Evolutionary conservation across 2,888 invertebrate species (phyloP).

Genomic region (Busseola fusca): DNA sequence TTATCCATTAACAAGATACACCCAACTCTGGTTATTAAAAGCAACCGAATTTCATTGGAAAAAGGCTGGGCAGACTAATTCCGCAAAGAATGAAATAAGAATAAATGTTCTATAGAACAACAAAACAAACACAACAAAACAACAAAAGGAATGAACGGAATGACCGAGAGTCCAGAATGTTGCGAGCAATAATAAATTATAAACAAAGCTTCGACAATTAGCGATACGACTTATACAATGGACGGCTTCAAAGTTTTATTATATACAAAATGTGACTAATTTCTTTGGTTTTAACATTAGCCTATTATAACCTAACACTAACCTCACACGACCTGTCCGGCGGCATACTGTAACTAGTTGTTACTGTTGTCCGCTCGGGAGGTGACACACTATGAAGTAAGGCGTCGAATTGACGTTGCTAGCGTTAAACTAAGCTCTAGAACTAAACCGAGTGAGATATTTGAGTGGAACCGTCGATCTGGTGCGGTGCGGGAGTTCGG

Average conservation of each 20-base stretch:
- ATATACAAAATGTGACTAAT: slow-evolving; percentile 58
- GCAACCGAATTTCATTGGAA: too few species aligned
- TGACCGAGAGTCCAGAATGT: neutral
- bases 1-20: neutral
- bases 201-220: slow-evolving; percentile 27
- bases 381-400: slow-evolving; percentile 29
- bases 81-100: slow-evolving; percentile 74
- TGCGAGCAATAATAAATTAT: slow-evolving; percentile 15
- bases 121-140: slow-evolving; percentile 58
- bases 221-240: slow-evolving; percentile 36
- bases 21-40: neutral
- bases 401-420: slow-evolving; percentile 55
- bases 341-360: slow-evolving; percentile 7
- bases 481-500: slow-evolving; percentile 13
- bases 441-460: slow-evolving; percentile 51
- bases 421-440: slow-evolving; percentile 65
- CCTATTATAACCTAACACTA: slow-evolving; percentile 61
- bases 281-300: slow-evolving; percentile 72
- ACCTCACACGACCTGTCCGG: slow-evolving; percentile 35
- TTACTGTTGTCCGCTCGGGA: slow-evolving; percentile 2
- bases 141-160: slow-evolving; percentile 42
- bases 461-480: slow-evolving; percentile 29
- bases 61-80: slow-evolving; percentile 8
- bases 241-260: slow-evolving; percentile 63
- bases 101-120: slow-evolving; percentile 64